Base-by-base conservation (phyloP, 2,113 vertebrate species). In the Peromyscus leucopus region DNA sequence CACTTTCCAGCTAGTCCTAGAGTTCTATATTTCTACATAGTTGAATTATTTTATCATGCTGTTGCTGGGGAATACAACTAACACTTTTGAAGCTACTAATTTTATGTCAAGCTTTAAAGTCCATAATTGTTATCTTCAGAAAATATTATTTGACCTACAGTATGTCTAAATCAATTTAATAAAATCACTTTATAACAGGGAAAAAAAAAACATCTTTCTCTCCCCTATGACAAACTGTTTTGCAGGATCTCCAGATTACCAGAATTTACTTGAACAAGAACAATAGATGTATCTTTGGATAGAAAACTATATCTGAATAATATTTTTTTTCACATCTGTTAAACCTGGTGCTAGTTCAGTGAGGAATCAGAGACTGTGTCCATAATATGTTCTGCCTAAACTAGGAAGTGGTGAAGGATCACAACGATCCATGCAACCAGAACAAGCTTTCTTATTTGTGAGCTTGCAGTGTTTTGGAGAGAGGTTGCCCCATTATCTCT, bases 21-120 rank as follows among this genome's bases (percentile, higher is more conserved):
- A 98, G 97, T 97, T 97, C 97, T 98, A 96, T 97, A 97, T 97
- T 97, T 97, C 97, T 98, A 97, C 97, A 97, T 97, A 97, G 97
- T 97, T 96, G 97, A 95, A 95, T 97, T 98, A 98, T 98, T 97
- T 98, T 97, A 98, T 97, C 96, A 97, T 96, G 95, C 95, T 95
- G 96, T 97, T 97, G 94, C 96, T 96, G 94, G 98, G 97, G 91
- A 92, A 96, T 97, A 97, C 96, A 96, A 97, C 98, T 97, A 98
- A 98, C 94, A 97, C 96, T 98, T 98, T 96, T 89, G 93, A 97
- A 97, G 95, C 94, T 97, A 97, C 97, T 98, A 97, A 97, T 96
- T 97, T 98, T 97, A 96, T 97, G 97, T 97, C 91, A 16, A 97
- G 94, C 97, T 97, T 98, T 98, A 97, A 98, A 96, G 94, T 96